Evolutionary conservation across 2,113 vertebrate genomes (phyloP).

Genomic region (Globicephala melas): DNA sequence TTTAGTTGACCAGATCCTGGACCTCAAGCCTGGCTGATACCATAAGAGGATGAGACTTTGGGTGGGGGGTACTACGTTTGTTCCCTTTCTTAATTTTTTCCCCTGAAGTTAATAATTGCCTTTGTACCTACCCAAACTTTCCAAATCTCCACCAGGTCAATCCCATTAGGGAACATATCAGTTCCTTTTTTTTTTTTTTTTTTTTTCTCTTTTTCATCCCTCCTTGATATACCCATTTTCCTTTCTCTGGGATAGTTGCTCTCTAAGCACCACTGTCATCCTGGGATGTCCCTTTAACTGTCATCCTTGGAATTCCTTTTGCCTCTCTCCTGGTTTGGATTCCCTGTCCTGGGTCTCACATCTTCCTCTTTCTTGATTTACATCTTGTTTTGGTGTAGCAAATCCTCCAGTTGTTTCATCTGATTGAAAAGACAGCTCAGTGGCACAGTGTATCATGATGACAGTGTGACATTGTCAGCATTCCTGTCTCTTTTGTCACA

Average conservation of each 20-base stretch:
- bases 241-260: background rate
- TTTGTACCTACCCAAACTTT: background rate
- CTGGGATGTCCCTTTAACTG: background rate
- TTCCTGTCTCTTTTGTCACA: background rate
- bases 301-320: background rate
- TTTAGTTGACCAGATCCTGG: background rate
- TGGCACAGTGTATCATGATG: background rate
- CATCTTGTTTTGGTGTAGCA: background rate
- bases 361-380: background rate
- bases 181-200: accelerated
- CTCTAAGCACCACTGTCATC: background rate
- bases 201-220: background rate
- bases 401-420: background rate
- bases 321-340: background rate
- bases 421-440: accelerated
- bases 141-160: background rate
- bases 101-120: background rate
- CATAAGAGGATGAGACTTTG: background rate
- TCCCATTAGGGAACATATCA: background rate
- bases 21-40: background rate
- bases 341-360: background rate
- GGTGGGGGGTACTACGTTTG: background rate
- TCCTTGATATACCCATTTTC: background rate
- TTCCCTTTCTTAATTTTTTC: background rate
- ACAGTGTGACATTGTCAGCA: background rate